phyloP scores from a whole-genome alignment of 2,888 invertebrate species.

The Drosophila setosimentum region DNA sequence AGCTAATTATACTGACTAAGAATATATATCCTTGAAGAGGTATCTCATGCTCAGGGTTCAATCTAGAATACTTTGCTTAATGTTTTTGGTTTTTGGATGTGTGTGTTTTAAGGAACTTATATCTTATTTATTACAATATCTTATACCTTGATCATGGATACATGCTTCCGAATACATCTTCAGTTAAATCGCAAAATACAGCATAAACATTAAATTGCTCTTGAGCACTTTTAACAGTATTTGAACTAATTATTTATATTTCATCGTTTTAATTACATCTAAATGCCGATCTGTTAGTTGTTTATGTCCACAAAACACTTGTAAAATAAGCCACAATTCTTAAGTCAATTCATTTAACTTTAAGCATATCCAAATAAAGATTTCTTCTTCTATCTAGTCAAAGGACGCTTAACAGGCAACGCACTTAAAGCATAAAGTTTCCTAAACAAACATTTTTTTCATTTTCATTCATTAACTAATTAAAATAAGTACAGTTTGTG shows the following conservation, averaged over 20 bases:
- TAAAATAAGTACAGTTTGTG: constrained; percentile 33
- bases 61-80: background rate
- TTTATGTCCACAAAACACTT: background rate
- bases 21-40: background rate
- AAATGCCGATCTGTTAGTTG: background rate
- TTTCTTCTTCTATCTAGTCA: too few species aligned
- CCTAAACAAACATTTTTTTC: constrained; percentile 10
- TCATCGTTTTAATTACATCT: too few species aligned
- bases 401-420: background rate
- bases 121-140: too few species aligned
- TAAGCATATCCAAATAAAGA: background rate
- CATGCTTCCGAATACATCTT: background rate
- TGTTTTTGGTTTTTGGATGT: background rate
- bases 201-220: background rate
- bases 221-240: background rate
- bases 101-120: background rate
- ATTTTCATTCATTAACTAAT: constrained; percentile 52
- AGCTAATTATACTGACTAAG: background rate
- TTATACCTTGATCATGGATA: too few species aligned
- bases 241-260: background rate
- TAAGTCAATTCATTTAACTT: too few species aligned
- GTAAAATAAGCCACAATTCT: too few species aligned
- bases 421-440: constrained; percentile 1
- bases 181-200: too few species aligned
- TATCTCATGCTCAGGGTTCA: too few species aligned